A percentile compares a stretch with the other conserved stretches of the same genome.
These are phyloP conservation scores for Dipodomys ordii DNA, from an alignment of 2,113 vertebrate genomes.

Conservation along the genomic window DNA sequence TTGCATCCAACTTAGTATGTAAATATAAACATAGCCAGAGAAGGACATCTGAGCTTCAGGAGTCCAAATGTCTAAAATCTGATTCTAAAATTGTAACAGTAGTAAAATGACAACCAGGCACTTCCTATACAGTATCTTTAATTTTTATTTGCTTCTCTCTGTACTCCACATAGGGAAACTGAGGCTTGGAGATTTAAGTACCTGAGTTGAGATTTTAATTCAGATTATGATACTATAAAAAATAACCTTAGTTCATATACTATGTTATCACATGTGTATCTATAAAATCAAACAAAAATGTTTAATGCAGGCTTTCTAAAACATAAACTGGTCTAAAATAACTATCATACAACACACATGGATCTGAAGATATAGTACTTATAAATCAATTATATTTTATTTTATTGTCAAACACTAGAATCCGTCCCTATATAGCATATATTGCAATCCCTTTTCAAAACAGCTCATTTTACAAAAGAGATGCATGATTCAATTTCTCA, in stretches of 20 bases:
- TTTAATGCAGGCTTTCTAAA: not conserved
- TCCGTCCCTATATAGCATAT: not conserved
- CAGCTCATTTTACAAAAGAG: not conserved
- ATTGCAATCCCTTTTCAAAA: not conserved
- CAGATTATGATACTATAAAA: not conserved
- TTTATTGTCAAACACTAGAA: not conserved
- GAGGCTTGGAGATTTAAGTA: not conserved
- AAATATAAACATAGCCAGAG: not conserved
- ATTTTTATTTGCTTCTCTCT: not conserved
- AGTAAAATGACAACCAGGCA: not conserved
- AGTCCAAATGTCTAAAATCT: not conserved
- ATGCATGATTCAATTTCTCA: not conserved
- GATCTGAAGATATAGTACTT: not conserved
- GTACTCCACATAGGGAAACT: not conserved
- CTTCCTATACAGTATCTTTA: not conserved
- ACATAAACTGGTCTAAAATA: not conserved
- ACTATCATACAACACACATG: too few species aligned
- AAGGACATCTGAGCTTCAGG: not conserved
- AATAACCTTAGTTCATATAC: not conserved
- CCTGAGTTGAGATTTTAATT: constrained; percentile 3
- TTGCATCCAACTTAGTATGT: not conserved
- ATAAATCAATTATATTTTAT: not conserved
- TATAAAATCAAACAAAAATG: too few species aligned
- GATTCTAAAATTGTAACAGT: not conserved
- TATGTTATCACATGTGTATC: not conserved